These are phyloP conservation scores for Solen grandis DNA, from an alignment of 1,140 invertebrate genomes.

Conservation along the genomic window DNA sequence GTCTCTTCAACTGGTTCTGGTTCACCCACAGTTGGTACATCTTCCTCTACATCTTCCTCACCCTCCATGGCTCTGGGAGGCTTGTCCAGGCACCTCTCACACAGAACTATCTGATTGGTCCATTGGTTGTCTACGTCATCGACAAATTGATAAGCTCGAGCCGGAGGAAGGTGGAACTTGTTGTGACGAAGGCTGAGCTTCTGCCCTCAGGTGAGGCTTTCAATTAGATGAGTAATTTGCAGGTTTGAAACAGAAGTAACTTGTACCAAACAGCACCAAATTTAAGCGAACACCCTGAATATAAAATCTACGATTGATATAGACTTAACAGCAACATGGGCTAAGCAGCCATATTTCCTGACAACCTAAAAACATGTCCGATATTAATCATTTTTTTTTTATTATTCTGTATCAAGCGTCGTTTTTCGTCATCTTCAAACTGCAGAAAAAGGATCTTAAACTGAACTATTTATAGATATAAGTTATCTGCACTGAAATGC, in stretches of 20 bases:
- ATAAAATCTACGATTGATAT: no score
- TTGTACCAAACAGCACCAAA: no score
- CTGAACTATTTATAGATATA: not conserved
- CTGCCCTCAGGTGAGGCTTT: slow-evolving; percentile 89
- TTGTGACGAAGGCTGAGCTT: slow-evolving; percentile 97
- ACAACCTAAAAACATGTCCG: not conserved
- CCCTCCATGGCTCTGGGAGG: slow-evolving; percentile 92
- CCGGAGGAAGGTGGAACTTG: slow-evolving; percentile 88
- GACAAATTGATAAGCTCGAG: slow-evolving; percentile 94
- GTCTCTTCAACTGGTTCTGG: slow-evolving; percentile 90
- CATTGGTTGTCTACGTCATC: slow-evolving; percentile 92
- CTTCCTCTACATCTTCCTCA: slow-evolving; percentile 91
- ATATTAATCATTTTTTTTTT: not conserved
- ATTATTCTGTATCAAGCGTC: not conserved
- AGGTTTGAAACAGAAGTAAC: not conserved
- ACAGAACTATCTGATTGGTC: slow-evolving; percentile 97
- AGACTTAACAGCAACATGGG: not conserved
- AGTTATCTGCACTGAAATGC: not conserved
- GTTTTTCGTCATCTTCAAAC: not conserved
- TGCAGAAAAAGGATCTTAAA: not conserved
- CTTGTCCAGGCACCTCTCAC: slow-evolving; percentile 91
- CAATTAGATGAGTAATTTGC: not conserved
- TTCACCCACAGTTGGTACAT: slow-evolving; percentile 96
- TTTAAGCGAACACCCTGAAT: no score
- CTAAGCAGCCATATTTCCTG: not conserved